These are phyloP conservation scores for Ips typographus DNA, from an alignment of 1,140 invertebrate genomes.

Conservation along the genomic window DNA sequence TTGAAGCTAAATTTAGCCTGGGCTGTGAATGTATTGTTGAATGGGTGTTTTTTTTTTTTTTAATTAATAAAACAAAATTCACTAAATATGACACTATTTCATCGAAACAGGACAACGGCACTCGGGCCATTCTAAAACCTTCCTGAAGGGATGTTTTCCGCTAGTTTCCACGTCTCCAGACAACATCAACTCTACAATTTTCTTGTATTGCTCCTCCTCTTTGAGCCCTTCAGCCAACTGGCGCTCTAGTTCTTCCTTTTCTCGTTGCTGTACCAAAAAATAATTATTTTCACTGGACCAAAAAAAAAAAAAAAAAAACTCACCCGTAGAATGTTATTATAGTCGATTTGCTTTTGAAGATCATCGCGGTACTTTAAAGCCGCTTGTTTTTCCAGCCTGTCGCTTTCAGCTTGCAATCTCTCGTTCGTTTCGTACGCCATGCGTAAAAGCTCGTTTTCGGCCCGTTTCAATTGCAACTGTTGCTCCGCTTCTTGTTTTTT, in stretches of 20 bases:
- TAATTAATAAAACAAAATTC: neutral
- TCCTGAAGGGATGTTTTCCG: slow-evolving; percentile 46
- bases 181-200: slow-evolving; percentile 42
- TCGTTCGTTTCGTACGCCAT: slow-evolving; percentile 44
- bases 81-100: neutral
- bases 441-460: slow-evolving; percentile 44
- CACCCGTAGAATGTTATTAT: slow-evolving; percentile 46
- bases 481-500: slow-evolving; percentile 44
- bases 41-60: too few species aligned
- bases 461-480: slow-evolving; percentile 43
- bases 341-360: slow-evolving; percentile 47
- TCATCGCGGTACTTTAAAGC: slow-evolving; percentile 45
- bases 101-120: slow-evolving; percentile 39
- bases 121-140: slow-evolving; percentile 41
- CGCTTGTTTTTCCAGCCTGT: slow-evolving; percentile 37
- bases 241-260: slow-evolving; percentile 45
- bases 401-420: slow-evolving; percentile 43
- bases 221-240: slow-evolving; percentile 40
- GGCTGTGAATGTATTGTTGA: too few species aligned
- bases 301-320: slow-evolving; percentile 9
- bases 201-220: slow-evolving; percentile 45
- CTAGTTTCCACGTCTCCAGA: slow-evolving; percentile 18
- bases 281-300: neutral
- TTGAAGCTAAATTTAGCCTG: too few species aligned
- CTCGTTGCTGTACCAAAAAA: slow-evolving; percentile 41